Evolutionary conservation across 2,797 vertebrate genomes (phyloP), one percentile per base, ranked within the genome.

Genomic region (Pitangus sulphuratus): DNA sequence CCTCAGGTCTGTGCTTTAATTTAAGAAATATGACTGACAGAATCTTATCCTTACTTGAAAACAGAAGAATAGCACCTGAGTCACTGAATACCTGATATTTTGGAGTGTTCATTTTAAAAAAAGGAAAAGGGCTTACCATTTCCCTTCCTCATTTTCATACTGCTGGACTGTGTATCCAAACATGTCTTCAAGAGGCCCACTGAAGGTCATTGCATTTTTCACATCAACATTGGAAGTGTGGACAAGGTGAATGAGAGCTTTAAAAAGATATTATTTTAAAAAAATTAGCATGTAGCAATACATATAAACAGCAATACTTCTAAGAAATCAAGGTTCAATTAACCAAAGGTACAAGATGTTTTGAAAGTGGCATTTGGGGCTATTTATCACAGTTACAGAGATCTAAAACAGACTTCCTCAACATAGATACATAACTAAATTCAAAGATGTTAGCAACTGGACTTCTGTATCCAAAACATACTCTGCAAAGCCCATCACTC

Each of bases 91-190:
- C 3, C 9, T 65, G 19, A 31, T 37, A 72, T 66, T 48, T 39
- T 51, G 19, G 20, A 79, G 31, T 48, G 76, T 48, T 50, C 4
- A 31, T 30, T 51, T 35, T 26, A 72, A 76, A 60, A 75, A 76
- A 79, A 77, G 13, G 48, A 50, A 76, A 89, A 68, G 26, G 62
- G 68, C 98, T 98, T 98, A 99, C 99, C 99, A 99, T 97, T 99
- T 99, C 66, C 99, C 99, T 91, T 99, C 99, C 48, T 98, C 98
- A 91, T 99, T 99, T 98, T 99, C 98, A 97, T 99, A 99, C 88
- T 99, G 99, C 93, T 99, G 99, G 77, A 99, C 99, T 0, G 99
- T 99, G 94, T 99, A 99, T 35, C 99, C 99, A 2, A 99, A 99
- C 99, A 99, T 98, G 94, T 99, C 99, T 74, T 99, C 99, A 96